Conservation (phyloP, 2,888 invertebrate genomes). For the Erebia ligea region DNA sequence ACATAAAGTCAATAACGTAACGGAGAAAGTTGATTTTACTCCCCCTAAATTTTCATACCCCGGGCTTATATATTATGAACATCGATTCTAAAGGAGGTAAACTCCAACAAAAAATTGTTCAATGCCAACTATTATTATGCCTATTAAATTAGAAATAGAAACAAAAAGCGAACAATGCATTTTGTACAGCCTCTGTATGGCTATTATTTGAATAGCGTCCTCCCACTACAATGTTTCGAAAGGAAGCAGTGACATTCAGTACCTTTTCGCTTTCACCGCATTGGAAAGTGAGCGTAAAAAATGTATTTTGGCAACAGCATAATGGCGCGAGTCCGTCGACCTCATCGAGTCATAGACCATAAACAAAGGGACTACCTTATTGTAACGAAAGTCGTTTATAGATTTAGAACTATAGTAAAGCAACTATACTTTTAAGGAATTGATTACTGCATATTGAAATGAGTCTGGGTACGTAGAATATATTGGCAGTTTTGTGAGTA, state of each 20-base stretch:
- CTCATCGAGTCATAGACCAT: slow-evolving; percentile 68
- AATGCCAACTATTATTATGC: slow-evolving; percentile 3
- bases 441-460: too few relatives aligned
- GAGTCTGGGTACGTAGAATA: too few relatives aligned
- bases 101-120: slow-evolving; percentile 1
- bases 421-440: not conserved
- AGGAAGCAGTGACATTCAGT: slow-evolving; percentile 80
- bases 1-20: not conserved
- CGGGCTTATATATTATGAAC: too few relatives aligned
- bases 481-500: too few relatives aligned
- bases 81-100: too few relatives aligned
- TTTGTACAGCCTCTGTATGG: slow-evolving; percentile 58
- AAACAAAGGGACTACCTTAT: slow-evolving; percentile 76
- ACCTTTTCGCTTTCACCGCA: slow-evolving; percentile 82
- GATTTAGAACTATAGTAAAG: slow-evolving; percentile 38
- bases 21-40: too few relatives aligned
- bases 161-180: slow-evolving; percentile 58
- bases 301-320: slow-evolving; percentile 79
- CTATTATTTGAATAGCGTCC: slow-evolving; percentile 70
- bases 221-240: slow-evolving; percentile 78
- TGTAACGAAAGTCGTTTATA: slow-evolving; percentile 73
- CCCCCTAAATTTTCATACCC: too few relatives aligned
- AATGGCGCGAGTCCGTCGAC: slow-evolving; percentile 74
- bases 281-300: slow-evolving; percentile 83
- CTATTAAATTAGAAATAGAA: slow-evolving; percentile 20